phyloP scores from a whole-genome alignment of 2,797 vertebrate genomes.

The Chaetophractus vellerosus region DNA sequence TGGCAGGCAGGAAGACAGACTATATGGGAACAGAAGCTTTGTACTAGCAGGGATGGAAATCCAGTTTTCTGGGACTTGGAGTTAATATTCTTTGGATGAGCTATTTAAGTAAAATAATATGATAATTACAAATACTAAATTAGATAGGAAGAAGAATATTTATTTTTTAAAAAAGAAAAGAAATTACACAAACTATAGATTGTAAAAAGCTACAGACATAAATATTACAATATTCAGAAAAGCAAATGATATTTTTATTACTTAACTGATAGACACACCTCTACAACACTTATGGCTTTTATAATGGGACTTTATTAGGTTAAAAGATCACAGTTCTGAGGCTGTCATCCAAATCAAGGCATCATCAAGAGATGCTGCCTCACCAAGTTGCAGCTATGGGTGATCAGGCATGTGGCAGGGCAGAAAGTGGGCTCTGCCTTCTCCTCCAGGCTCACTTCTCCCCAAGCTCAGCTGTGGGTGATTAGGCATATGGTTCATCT shows the following conservation, averaged over 20 bases:
- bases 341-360: too few species aligned
- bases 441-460: too few species aligned
- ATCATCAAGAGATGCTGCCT: too few species aligned
- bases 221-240: not conserved
- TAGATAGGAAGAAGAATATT: not conserved
- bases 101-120: not conserved
- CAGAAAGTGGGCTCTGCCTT: too few species aligned
- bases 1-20: not conserved
- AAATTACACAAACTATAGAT: not conserved
- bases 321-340: too few species aligned
- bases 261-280: not conserved
- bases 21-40: too few species aligned
- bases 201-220: not conserved
- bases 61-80: not conserved
- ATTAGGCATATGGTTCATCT: too few species aligned
- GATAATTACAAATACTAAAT: not conserved
- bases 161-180: too few species aligned
- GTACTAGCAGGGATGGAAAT: not conserved
- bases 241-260: not conserved
- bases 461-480: too few species aligned
- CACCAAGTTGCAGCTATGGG: too few species aligned
- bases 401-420: too few species aligned
- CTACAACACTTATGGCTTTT: not conserved
- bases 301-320: too few species aligned
- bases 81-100: not conserved